A percentile compares a stretch with the other conserved stretches of the same genome.
These are phyloP conservation scores for Nomada lathburiana DNA, from an alignment of 2,888 invertebrate genomes.

Conservation along the genomic window DNA sequence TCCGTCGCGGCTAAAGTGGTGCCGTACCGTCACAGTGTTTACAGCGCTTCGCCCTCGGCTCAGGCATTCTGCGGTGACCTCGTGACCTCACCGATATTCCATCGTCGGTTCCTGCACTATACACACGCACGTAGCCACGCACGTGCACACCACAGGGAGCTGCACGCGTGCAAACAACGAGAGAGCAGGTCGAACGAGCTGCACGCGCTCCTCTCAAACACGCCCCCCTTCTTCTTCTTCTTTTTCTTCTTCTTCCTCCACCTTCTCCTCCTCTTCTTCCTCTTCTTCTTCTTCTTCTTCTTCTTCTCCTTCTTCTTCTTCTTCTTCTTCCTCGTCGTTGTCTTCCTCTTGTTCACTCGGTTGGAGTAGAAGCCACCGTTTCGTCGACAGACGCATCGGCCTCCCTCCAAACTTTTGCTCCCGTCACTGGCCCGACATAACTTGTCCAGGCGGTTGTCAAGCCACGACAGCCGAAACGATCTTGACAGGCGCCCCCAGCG, in stretches of 20 bases:
- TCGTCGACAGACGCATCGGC: constrained; percentile 53
- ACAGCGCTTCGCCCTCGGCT: constrained; percentile 96
- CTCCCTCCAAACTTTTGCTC: constrained; percentile 31
- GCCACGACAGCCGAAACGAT: constrained; percentile 45
- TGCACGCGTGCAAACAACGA: constrained; percentile 51
- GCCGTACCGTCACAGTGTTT: constrained; percentile 94
- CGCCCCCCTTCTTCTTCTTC: constrained; percentile 8
- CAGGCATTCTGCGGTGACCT: constrained; percentile 86
- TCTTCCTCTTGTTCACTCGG: constrained; percentile 37
- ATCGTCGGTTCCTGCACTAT: constrained; percentile 79
- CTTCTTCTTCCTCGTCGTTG: constrained; percentile 18
- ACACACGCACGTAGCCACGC: constrained; percentile 62
- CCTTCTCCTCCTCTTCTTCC: not conserved
- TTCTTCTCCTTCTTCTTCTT: constrained; percentile 1
- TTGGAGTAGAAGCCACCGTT: constrained; percentile 49
- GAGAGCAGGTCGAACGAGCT: constrained; percentile 20
- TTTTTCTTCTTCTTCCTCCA: constrained; percentile 8
- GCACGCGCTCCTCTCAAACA: constrained; percentile 38
- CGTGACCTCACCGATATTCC: constrained; percentile 84
- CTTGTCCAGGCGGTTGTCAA: constrained; percentile 52
- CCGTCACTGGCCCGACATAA: constrained; percentile 50
- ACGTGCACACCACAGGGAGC: constrained; percentile 49
- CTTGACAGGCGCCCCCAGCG: constrained; percentile 40
- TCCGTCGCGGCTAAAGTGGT: constrained; percentile 51
- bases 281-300: constrained; percentile 3